Evolutionary conservation across 2,888 invertebrate species (phyloP).

Genomic region (Yponomeuta sedellus): DNA sequence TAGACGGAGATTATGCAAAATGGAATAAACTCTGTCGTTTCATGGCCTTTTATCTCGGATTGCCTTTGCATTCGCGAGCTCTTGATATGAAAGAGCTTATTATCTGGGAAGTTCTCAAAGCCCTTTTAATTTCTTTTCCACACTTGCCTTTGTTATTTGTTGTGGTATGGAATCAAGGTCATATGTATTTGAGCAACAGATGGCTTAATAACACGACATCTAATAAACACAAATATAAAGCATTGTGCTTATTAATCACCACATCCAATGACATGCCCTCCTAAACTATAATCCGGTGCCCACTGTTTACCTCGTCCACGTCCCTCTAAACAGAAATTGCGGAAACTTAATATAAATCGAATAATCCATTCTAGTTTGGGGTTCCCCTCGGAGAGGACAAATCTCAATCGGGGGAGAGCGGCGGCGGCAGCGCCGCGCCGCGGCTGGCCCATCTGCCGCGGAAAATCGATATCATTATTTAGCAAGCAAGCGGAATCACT

Average conservation of each 20-base stretch:
- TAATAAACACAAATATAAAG: slow-evolving; percentile 52
- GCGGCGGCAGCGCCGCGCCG: slow-evolving; percentile 43
- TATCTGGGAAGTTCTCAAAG: background rate
- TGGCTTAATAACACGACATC: slow-evolving; percentile 45
- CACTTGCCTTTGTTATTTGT: background rate
- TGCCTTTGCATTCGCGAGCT: slow-evolving; percentile 34
- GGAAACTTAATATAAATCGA: slow-evolving; percentile 75
- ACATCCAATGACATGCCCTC: slow-evolving; percentile 43
- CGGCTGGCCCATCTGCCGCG: slow-evolving; percentile 66
- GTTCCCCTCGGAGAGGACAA: slow-evolving; percentile 65
- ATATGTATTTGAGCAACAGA: slow-evolving; percentile 44
- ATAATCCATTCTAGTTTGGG: slow-evolving; percentile 55
- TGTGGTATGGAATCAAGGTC: background rate
- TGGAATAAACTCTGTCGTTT: slow-evolving; percentile 55
- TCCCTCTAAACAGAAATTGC: slow-evolving; percentile 69
- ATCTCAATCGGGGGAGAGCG: slow-evolving; percentile 70
- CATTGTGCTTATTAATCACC: slow-evolving; percentile 65
- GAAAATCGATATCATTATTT: slow-evolving; percentile 70
- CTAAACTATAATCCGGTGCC: slow-evolving; percentile 39
- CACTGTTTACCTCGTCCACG: slow-evolving; percentile 52
- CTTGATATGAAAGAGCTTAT: background rate
- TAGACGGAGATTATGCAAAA: slow-evolving; percentile 72
- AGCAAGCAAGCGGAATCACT: slow-evolving; percentile 51
- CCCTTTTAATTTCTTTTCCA: background rate
- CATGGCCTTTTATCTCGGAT: slow-evolving; percentile 50